Evolutionary conservation across 2,888 invertebrate species (phyloP), one percentile per base, ranked within the genome.

Genomic region (Megaustenia siamemsis): DNA sequence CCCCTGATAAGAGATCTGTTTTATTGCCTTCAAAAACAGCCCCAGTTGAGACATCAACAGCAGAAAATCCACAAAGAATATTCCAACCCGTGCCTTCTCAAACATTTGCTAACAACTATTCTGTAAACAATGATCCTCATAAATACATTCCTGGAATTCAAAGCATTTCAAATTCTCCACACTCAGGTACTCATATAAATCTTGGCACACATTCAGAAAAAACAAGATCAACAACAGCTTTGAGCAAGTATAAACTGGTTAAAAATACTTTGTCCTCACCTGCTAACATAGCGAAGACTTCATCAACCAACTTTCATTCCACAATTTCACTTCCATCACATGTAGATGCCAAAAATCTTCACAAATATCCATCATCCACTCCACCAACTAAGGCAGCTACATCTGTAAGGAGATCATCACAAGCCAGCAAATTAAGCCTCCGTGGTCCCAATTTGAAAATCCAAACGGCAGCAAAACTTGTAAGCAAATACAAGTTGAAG

Each of bases 401-500:
- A 18, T 24, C 45, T 45, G 2, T n/a, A 35, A 78, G 60, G 24
- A 56, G 53, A 21, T n/a, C n/a, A 45, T 78, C 78, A 45, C 43
- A 63, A 18, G 32, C n/a, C 63, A 63, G 78, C 32, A 63, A 35
- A 63, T 60, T 60, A 15, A 73, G 81, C 35, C n/a, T 75, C 0
- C 68, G 40, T 53, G 38, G 10, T n/a, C 76, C 84, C 35, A 69
- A 68, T n/a, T 53, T 80, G 12, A 85, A 81, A 35, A 32, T 83
- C 1, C 78, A 84, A 81, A 86, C 79, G n/a, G 87, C 86, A 15
- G 87, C 88, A 18, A 86, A 87, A 35, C 66, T 87, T 40, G 86
- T 88, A 15, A 85, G 85, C 35, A 88, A 88, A 38, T 88, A 88
- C 68, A 88, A 88, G 75, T 49, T 88, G 18, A 85, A 83, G 53